Percentiles rank a stretch among this genome's conserved stretches.
phyloP scores from a whole-genome alignment of 2,113 vertebrate genomes.

The Xiphophorus couchianus region DNA sequence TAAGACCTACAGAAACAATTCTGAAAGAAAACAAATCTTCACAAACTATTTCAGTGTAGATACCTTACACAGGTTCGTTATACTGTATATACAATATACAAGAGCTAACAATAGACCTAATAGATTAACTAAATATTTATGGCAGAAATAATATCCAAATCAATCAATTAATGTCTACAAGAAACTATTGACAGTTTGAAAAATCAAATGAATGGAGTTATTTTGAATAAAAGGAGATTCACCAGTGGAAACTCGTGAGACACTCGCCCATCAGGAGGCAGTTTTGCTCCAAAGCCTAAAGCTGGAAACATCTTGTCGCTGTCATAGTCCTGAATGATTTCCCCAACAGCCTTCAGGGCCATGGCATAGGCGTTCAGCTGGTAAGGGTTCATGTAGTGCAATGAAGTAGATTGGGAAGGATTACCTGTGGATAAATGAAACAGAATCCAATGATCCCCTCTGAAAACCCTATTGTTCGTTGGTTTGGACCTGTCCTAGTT shows the following conservation, averaged over 20 bases:
- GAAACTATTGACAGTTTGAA: neutral
- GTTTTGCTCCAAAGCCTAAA: conserved; percentile 92
- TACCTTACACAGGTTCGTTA: neutral
- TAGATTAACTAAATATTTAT: neutral
- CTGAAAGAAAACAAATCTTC: neutral
- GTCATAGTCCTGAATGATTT: conserved; percentile 97
- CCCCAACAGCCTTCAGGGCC: conserved; percentile 91
- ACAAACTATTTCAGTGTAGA: neutral
- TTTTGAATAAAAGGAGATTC: conserved; percentile 20
- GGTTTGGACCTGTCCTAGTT: no score
- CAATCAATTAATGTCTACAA: neutral
- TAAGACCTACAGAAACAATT: neutral
- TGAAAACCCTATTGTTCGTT: no score
- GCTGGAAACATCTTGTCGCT: conserved; percentile 96
- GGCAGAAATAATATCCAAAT: neutral
- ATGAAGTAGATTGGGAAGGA: conserved; percentile 91
- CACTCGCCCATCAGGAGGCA: conserved; percentile 90
- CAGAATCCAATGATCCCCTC: no score
- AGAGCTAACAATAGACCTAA: neutral
- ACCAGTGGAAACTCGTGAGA: conserved; percentile 95
- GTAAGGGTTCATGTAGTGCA: conserved; percentile 97
- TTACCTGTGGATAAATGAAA: conserved; percentile 76
- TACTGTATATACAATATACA: neutral
- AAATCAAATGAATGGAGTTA: neutral
- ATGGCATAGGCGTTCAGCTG: conserved; percentile 94